These are phyloP conservation scores for Nerophis ophidion DNA, from an alignment of 2,113 vertebrate genomes.

Conservation along the genomic window DNA sequence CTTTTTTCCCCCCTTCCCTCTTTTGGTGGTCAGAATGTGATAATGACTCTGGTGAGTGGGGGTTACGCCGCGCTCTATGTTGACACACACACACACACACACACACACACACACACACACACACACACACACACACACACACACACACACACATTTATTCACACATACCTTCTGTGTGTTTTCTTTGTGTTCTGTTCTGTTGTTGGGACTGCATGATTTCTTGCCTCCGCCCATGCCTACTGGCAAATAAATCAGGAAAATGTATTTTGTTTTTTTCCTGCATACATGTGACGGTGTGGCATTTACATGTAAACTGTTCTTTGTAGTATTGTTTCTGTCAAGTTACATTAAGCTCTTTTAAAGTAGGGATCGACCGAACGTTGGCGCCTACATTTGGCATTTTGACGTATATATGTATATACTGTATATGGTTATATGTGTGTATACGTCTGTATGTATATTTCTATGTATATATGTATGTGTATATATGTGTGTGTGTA, in stretches of 20 bases:
- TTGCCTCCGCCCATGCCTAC: constrained; percentile 36
- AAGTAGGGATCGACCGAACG: too few species aligned
- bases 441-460: too few species aligned
- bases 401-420: too few species aligned
- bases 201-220: constrained; percentile 55
- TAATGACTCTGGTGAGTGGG: constrained; percentile 74
- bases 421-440: too few species aligned
- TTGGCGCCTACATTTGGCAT: too few species aligned
- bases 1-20: constrained; percentile 65
- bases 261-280: constrained; percentile 45
- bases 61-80: constrained; percentile 47
- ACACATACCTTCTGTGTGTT: constrained; percentile 39
- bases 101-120: constrained; percentile 24
- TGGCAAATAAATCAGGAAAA: constrained; percentile 35
- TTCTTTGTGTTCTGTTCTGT: constrained; percentile 45
- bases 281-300: constrained; percentile 28
- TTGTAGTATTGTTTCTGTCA: neutral
- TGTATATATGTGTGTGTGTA: too few species aligned
- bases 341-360: constrained; percentile 1
- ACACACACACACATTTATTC: constrained; percentile 15
- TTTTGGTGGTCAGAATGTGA: constrained; percentile 71
- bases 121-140: constrained; percentile 27
- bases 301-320: constrained; percentile 41
- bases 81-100: constrained; percentile 24
- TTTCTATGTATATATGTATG: too few species aligned